phyloP scores from a whole-genome alignment of 2,888 invertebrate species.

The Limnephilus marmoratus region DNA sequence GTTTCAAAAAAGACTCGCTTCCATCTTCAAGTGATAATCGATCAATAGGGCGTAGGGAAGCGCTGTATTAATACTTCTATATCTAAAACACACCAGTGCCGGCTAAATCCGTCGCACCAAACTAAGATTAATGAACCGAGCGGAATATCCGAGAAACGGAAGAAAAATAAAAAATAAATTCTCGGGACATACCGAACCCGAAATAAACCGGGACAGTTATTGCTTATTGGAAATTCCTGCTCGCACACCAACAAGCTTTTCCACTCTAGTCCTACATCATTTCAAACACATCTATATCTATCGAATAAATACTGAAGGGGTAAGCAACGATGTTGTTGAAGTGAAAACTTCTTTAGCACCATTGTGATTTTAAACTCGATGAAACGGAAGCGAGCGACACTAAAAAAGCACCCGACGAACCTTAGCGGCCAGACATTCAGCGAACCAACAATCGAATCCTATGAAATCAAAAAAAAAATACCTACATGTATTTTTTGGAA shows the following conservation, averaged over 20 bases:
- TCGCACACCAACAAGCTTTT: slow-evolving; percentile 17
- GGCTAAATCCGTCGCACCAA: slow-evolving; percentile 45
- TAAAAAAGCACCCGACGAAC: no score
- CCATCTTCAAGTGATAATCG: slow-evolving; percentile 40
- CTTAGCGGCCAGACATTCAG: no score
- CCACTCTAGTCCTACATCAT: slow-evolving; percentile 11
- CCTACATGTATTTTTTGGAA: no score
- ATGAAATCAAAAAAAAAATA: no score
- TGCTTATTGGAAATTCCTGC: slow-evolving; percentile 50
- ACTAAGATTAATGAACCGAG: slow-evolving; percentile 47
- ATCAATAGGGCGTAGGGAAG: slow-evolving; percentile 35
- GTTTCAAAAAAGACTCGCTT: slow-evolving; percentile 22
- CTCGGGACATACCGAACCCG: slow-evolving; percentile 28
- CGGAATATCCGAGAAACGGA: slow-evolving; percentile 35
- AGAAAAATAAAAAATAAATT: slow-evolving; percentile 25
- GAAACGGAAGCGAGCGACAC: no score
- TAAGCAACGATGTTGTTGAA: background rate
- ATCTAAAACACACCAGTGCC: background rate
- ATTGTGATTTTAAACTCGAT: no score
- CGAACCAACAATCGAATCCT: no score
- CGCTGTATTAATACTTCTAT: background rate
- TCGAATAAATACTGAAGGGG: background rate
- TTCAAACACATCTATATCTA: background rate
- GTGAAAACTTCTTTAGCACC: no score
- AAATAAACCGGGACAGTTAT: slow-evolving; percentile 49